phyloP scores from a whole-genome alignment of 2,797 vertebrate genomes.

The Malurus splendens region DNA sequence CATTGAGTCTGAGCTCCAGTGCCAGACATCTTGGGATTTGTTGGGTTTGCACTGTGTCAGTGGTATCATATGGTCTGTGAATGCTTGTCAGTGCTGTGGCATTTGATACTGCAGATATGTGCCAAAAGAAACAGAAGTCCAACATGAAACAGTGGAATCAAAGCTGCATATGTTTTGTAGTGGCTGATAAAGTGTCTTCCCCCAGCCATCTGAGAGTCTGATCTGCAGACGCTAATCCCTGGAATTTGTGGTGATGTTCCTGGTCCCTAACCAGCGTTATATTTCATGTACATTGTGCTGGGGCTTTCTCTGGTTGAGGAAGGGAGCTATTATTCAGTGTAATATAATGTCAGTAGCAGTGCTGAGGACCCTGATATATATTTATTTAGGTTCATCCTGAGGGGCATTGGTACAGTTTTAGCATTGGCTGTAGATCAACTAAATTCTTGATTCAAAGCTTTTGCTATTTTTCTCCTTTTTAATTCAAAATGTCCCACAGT shows the following conservation, averaged over 20 bases:
- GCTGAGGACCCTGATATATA: neutral
- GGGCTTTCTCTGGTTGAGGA: neutral
- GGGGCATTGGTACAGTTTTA: slow-evolving; percentile 8
- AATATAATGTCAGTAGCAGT: neutral
- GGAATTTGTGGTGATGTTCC: slow-evolving; percentile 53
- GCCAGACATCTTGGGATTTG: neutral
- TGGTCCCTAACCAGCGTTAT: slow-evolving; percentile 24
- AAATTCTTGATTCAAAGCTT: slow-evolving; percentile 37
- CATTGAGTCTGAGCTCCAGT: neutral
- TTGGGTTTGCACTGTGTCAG: neutral
- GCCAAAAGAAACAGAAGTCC: slow-evolving; percentile 43
- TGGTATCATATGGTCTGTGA: slow-evolving; percentile 37
- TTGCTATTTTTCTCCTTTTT: neutral
- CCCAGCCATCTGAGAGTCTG: slow-evolving; percentile 8
- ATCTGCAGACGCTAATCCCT: slow-evolving; percentile 52
- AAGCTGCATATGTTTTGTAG: slow-evolving; percentile 45
- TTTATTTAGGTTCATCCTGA: slow-evolving; percentile 12
- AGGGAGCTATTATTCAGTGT: neutral
- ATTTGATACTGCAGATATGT: slow-evolving; percentile 35
- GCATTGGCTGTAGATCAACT: slow-evolving; percentile 2
- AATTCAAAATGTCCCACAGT: neutral
- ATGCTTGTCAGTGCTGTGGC: slow-evolving; percentile 13
- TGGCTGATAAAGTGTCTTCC: neutral
- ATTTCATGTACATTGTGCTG: neutral
- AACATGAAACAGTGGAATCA: slow-evolving; percentile 24